phyloP scores from a whole-genome alignment of 1,140 invertebrate genomes.

The Magallana gigas region DNA sequence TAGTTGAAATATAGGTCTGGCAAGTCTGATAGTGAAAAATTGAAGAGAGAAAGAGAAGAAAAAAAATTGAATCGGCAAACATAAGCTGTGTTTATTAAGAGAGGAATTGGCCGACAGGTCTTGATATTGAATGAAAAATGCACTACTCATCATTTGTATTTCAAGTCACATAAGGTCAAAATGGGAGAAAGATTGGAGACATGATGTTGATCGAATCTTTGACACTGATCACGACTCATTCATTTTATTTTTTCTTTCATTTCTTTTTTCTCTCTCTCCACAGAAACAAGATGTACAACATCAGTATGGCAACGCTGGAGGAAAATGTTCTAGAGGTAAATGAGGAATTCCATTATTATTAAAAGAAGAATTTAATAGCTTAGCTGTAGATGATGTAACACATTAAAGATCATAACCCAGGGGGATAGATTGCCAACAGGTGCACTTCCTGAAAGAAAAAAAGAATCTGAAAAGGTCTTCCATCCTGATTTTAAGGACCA shows the following conservation, averaged over 20 bases:
- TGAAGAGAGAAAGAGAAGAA: not conserved
- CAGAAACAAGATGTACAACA: constrained; percentile 59
- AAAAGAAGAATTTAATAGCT: not conserved
- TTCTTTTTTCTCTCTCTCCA: not conserved
- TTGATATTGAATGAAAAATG: not conserved
- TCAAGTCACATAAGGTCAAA: not conserved
- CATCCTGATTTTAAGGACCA: constrained; percentile 5
- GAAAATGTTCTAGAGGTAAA: constrained; percentile 53
- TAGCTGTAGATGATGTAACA: not conserved
- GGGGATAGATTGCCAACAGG: not conserved
- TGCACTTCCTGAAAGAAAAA: not conserved
- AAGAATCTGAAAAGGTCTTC: not conserved
- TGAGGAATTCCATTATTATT: not conserved
- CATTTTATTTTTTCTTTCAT: not conserved
- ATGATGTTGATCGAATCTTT: not conserved
- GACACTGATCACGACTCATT: too few species aligned
- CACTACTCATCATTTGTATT: not conserved
- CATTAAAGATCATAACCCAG: not conserved
- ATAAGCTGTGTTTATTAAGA: not conserved
- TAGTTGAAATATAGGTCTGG: not conserved
- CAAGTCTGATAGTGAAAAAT: constrained; percentile 24
- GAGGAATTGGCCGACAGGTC: not conserved
- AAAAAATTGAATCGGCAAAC: constrained; percentile 5
- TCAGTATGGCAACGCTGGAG: constrained; percentile 52
- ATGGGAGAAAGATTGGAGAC: not conserved